Evolutionary conservation across 1,140 invertebrate genomes (phyloP), one percentile per base, ranked within the genome.

Genomic region (Colletes latitarsis): DNA sequence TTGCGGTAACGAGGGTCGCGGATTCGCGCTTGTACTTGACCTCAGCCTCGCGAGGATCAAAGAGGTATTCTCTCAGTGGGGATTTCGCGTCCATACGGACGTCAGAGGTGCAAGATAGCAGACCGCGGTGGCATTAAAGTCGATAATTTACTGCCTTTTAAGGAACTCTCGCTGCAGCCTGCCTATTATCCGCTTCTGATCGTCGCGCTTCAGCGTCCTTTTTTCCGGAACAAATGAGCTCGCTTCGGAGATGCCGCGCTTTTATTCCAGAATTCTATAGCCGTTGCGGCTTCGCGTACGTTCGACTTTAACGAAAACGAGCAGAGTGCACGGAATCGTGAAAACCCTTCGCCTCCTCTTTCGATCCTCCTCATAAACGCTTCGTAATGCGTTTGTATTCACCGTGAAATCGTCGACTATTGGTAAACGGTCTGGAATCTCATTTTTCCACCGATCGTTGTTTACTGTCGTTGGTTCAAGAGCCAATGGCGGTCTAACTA

Each of bases 111-210:
- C 66, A 69, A 81, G 78, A 81, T 81, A 81, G 78, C 78, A 76
- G 64, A 58, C 73, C 71, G 78, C 78, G 78, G 73, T 76, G 72
- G 78, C 78, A 81, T 81, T 81, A 81, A 81, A 81, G 63, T 81
- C 73, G 78, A 81, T 76, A 81, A 81, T 81, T 81, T 81, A 81
- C 71, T 76, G 78, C 71, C 78, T 81, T 81, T 81, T 81, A 81
- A 76, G 78, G 78, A 62, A 68, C 78, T 81, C 78, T 19, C 55
- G 60, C 70, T 43, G 63, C 64, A 30, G 62, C 64, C 72, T 73
- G 60, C 70, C 60, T 74, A 80, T 80, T 80, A 80, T 80, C 77
- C 77, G 71, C 77, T 74, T 74, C 53, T 57, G 77, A 74, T 80
- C 77, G 77, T 80, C 70, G 60, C 60, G 77, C 52, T 66, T 81